phyloP scores from a whole-genome alignment of 35 echinoderm and acorn worm species.

The Ophioderma brevispina region DNA sequence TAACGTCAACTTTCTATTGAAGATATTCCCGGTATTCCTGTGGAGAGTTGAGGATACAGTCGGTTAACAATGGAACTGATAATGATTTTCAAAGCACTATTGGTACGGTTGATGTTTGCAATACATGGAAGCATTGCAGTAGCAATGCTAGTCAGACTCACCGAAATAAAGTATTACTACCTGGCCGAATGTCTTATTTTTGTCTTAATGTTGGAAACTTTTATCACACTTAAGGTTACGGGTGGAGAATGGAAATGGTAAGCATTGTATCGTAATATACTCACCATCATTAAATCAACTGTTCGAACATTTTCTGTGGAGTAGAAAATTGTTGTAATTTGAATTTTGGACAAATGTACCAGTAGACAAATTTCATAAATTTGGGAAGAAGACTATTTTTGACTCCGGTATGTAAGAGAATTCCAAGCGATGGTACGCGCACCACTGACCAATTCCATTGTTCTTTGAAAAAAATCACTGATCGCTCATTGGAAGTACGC shows the following conservation, averaged over 20 bases:
- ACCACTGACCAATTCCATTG: no score
- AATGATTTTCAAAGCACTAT: conserved; percentile 1
- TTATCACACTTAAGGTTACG: conserved; percentile 21
- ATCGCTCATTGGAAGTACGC: no score
- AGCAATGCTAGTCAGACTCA: neutral
- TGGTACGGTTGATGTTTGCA: conserved; percentile 18
- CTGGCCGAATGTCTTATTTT: conserved; percentile 20
- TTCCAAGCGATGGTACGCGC: no score
- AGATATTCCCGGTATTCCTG: neutral
- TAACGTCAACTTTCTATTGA: neutral
- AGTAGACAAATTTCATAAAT: no score
- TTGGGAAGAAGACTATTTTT: no score
- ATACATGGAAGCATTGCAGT: conserved; percentile 18
- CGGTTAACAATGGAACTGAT: conserved; percentile 18
- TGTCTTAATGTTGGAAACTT: conserved; percentile 19
- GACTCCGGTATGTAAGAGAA: no score
- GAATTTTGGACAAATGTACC: no score
- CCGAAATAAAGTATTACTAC: neutral
- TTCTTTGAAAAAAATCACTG: no score
- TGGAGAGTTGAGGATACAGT: neutral
- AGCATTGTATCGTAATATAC: no score
- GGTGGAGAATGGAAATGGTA: conserved; percentile 43
- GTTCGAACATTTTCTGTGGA: no score
- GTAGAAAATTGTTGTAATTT: no score
- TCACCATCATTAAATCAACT: no score